These are phyloP conservation scores for Amiota communis DNA, from an alignment of 2,888 invertebrate genomes.

Conservation along the genomic window DNA sequence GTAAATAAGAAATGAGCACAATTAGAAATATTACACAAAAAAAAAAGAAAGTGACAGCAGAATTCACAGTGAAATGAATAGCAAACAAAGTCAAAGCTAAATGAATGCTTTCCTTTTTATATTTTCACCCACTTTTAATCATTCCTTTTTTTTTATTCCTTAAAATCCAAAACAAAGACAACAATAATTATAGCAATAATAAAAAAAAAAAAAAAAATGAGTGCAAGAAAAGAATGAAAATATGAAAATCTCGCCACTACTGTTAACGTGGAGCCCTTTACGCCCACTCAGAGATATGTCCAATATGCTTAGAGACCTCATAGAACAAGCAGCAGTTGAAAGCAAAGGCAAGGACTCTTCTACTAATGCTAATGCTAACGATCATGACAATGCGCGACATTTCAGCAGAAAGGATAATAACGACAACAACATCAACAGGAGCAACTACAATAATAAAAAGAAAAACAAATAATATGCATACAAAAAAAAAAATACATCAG, in stretches of 20 bases:
- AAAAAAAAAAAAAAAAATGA: conserved; percentile 12
- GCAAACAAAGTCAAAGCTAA: conserved; percentile 22
- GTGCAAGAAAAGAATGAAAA: background rate
- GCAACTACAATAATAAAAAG: conserved; percentile 22
- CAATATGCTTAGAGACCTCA: too few species aligned
- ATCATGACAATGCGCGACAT: conserved; percentile 27
- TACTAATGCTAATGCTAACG: background rate
- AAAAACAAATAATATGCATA: background rate
- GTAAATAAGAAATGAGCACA: conserved; percentile 25
- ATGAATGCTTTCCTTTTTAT: conserved; percentile 7
- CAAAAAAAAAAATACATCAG: conserved; percentile 15
- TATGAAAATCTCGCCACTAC: background rate
- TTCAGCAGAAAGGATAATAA: conserved; percentile 22
- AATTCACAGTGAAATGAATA: conserved; percentile 40
- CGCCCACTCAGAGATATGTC: too few species aligned
- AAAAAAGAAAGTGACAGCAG: conserved; percentile 17
- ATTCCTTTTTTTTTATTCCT: background rate
- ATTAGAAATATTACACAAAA: conserved; percentile 16
- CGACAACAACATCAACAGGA: conserved; percentile 22
- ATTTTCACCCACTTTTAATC: too few species aligned
- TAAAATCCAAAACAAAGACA: conserved; percentile 37
- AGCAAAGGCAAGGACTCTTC: background rate
- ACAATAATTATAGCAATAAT: conserved; percentile 13
- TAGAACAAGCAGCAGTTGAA: too few species aligned
- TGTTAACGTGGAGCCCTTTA: background rate